Evolutionary conservation across 2,888 invertebrate species (phyloP), one percentile per base, ranked within the genome.

Genomic region (Perizoma affinitatum): DNA sequence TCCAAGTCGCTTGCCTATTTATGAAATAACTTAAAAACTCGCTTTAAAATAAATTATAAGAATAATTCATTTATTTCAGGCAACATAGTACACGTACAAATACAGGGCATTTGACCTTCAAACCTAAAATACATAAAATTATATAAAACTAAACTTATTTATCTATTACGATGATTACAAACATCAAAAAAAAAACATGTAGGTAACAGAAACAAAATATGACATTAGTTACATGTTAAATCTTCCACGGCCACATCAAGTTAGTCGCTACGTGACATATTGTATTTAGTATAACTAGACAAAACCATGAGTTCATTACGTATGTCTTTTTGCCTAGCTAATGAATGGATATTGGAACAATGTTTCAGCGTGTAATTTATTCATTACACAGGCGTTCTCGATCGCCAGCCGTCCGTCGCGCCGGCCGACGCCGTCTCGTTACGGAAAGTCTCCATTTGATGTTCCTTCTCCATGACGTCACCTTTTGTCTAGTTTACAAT

Each of bases 321-420:
- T 69, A 72, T 80, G 80, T 74, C 63, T 80, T 80, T 83, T 82
- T 88, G 80, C 74, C 61, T 80, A 80, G 83, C 82, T 88, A 89
- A 87, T 88, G 88, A 84, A 87, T 86, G 84, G 80, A 79, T 80
- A 86, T 88, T 79, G 86, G 84, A 83, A 91, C 90, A 91, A 89
- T 90, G 88, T 90, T 90, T 88, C 88, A 89, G 89, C 90, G 88
- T 91, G 91, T 91, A 91, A 91, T 91, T 91, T 92, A 91, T 92
- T 90, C 91, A 91, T 91, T 88, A 89, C 84, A 86, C 89, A 87
- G 84, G 77, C 88, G 90, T 87, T 89, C 90, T 90, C 90, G 88
- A 88, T 90, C 88, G 22, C 22, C 22, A 22, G 22, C 22, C 22
- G 22, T 1, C 22, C 88, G 80, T 5, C 42, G 5, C 88, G 80